Evolutionary conservation across 1,140 invertebrate genomes (phyloP), one percentile per base, ranked within the genome.

Genomic region (Muscidifurax raptorellus): DNA sequence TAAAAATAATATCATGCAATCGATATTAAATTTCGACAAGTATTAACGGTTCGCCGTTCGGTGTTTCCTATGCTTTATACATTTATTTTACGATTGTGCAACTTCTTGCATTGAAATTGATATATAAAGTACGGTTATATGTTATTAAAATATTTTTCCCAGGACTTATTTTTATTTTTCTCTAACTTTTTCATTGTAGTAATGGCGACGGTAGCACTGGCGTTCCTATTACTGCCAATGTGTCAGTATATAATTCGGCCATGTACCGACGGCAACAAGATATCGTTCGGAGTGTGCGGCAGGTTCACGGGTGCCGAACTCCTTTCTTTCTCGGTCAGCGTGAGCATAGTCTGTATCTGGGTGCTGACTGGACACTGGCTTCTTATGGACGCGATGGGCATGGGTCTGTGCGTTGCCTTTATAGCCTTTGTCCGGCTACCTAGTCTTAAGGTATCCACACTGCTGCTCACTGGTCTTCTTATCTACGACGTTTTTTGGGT

Each of bases 401-500:
- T 99, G 98, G 98, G 98, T 0, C 94, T 99, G 22, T 99, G 98
- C 93, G 98, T 99, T 85, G 98, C 98, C 25, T 99, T 99, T 92
- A 99, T 99, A 91, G 98, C 98, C 28, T 97, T 99, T 92, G 98
- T 99, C 86, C 95, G 98, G 74, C 94, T 99, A 90, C 98, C 98
- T 66, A 99, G 98, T 92, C 94, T 99, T 74, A 99, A 99, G 93
- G 98, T 99, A 86, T 99, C 98, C 30, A 99, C 98, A 25, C 93
- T 99, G 85, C 94, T 99, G 80, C 95, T 99, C 86, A 98, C 98
- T 71, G 98, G 98, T 44, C 94, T 99, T 87, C 95, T 99, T 69
- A 96, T 99, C 72, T 99, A 99, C 91, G 98, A 99, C 93, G 98
- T 99, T 44, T 99, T 99, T 94, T 99, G 98, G 98, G 98, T 99